Percentiles rank a stretch among this genome's conserved stretches.
Evolutionary conservation across 2,113 vertebrate species (phyloP).

Genomic region (Pseudorasbora parva): DNA sequence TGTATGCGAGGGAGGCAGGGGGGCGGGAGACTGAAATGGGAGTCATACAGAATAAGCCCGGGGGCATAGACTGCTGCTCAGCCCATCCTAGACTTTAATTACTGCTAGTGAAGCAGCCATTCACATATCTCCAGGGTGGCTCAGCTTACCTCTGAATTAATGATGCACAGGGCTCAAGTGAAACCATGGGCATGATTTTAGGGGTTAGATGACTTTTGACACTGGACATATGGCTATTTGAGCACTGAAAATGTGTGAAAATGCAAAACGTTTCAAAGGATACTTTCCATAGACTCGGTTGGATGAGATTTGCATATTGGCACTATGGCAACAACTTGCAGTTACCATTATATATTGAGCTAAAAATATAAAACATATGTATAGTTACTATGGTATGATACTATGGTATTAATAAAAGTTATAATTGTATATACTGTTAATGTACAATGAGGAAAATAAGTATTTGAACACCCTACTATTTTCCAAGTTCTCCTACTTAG

Average conservation of each 20-base stretch:
- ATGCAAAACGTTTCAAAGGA: neutral
- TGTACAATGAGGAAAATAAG: too few species aligned
- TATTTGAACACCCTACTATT: too few species aligned
- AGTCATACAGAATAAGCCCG: conserved; percentile 23
- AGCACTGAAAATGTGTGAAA: neutral
- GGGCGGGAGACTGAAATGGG: conserved; percentile 7
- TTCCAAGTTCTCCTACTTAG: too few species aligned
- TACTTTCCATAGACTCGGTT: neutral
- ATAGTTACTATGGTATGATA: too few species aligned
- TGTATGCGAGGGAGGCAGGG: conserved; percentile 49
- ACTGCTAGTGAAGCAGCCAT: conserved; percentile 53
- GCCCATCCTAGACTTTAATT: conserved; percentile 60
- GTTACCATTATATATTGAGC: neutral
- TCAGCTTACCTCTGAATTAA: conserved; percentile 51
- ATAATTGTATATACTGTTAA: too few species aligned
- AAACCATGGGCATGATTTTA: conserved; percentile 44
- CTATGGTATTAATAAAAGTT: too few species aligned
- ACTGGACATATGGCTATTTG: conserved; percentile 28
- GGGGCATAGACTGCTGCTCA: conserved; percentile 46
- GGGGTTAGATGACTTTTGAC: conserved; percentile 42
- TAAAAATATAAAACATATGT: too few species aligned
- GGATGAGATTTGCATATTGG: conserved; percentile 7
- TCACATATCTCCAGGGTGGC: conserved; percentile 49
- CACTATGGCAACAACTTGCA: conserved; percentile 8
- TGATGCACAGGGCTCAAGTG: conserved; percentile 53